phyloP scores from a whole-genome alignment of 2,113 vertebrate genomes.

The Pseudopodoces humilis region DNA sequence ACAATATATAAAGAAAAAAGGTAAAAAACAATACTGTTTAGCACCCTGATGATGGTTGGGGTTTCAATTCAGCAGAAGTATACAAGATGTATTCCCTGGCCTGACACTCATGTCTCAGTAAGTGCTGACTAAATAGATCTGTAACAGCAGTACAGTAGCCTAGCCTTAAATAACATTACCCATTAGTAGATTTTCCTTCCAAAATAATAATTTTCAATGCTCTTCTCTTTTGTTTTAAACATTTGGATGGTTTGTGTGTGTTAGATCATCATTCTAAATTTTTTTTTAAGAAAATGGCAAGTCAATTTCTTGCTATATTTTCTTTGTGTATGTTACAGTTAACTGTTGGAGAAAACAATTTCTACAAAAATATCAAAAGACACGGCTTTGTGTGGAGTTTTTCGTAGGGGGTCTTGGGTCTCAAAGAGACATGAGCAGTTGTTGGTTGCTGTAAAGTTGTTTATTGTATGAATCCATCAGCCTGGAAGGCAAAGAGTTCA shows the following conservation, averaged over 20 bases:
- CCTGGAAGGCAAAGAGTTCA: too few relatives aligned
- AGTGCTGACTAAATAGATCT: not conserved
- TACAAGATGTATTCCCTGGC: not conserved
- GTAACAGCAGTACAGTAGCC: not conserved
- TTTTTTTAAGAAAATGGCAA: not conserved
- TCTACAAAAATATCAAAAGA: not conserved
- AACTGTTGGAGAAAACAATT: not conserved
- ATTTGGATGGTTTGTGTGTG: not conserved
- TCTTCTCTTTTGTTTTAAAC: not conserved
- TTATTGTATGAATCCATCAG: too few relatives aligned
- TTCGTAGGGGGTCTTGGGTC: too few relatives aligned
- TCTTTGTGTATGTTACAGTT: not conserved
- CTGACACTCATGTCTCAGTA: not conserved
- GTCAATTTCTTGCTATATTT: not conserved
- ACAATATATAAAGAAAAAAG: not conserved
- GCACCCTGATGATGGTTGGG: not conserved
- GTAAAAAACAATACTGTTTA: not conserved
- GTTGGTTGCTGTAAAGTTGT: too few relatives aligned
- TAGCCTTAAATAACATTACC: not conserved
- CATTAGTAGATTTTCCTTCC: not conserved
- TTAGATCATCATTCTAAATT: fast-evolving
- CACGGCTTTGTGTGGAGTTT: not conserved
- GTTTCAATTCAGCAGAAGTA: not conserved
- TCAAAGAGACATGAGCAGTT: too few relatives aligned
- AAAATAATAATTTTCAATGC: not conserved